Percentiles rank a stretch among this genome's conserved stretches.
phyloP scores from a whole-genome alignment of 1,140 invertebrate species.

The Drosophila mayri region DNA sequence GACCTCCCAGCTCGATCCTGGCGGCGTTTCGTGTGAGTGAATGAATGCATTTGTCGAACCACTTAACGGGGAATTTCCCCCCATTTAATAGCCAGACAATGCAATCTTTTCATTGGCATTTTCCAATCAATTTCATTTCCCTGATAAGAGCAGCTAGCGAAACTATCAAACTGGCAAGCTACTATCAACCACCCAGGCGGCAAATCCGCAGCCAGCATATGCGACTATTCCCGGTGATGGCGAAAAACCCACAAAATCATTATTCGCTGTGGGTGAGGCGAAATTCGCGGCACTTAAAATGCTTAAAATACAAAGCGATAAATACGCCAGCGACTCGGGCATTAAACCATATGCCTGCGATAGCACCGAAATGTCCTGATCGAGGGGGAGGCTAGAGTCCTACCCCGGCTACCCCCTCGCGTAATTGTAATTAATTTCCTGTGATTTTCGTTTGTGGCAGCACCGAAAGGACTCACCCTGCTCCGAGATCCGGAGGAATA shows the following conservation, averaged over 20 bases:
- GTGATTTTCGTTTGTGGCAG: constrained; percentile 73
- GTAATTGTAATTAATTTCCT: constrained; percentile 83
- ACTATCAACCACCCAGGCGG: constrained; percentile 46
- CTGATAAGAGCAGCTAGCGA: constrained; percentile 33
- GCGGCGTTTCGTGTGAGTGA: constrained; percentile 6
- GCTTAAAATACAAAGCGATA: constrained; percentile 75
- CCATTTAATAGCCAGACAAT: constrained; percentile 50
- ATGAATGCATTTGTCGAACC: constrained; percentile 19
- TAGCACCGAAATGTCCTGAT: constrained; percentile 24
- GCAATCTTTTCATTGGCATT: constrained; percentile 69
- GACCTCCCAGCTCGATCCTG: constrained; percentile 1
- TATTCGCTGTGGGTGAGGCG: constrained; percentile 51
- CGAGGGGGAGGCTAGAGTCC: constrained; percentile 30
- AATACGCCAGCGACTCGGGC: constrained; percentile 44
- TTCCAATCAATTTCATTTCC: constrained; percentile 68
- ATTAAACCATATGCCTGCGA: constrained; percentile 60
- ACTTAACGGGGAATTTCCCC: constrained; percentile 38
- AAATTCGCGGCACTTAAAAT: constrained; percentile 74
- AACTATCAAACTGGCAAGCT: constrained; percentile 45
- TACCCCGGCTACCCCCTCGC: constrained; percentile 33
- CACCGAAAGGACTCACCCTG: constrained; percentile 47
- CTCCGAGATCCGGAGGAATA: constrained; percentile 26
- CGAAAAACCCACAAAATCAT: constrained; percentile 68
- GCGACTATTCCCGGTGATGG: constrained; percentile 39
- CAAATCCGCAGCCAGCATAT: constrained; percentile 44